Percentiles rank a stretch among this genome's conserved stretches.
These are phyloP conservation scores for Sericinus montela DNA, from an alignment of 2,888 invertebrate genomes.

Conservation along the genomic window DNA sequence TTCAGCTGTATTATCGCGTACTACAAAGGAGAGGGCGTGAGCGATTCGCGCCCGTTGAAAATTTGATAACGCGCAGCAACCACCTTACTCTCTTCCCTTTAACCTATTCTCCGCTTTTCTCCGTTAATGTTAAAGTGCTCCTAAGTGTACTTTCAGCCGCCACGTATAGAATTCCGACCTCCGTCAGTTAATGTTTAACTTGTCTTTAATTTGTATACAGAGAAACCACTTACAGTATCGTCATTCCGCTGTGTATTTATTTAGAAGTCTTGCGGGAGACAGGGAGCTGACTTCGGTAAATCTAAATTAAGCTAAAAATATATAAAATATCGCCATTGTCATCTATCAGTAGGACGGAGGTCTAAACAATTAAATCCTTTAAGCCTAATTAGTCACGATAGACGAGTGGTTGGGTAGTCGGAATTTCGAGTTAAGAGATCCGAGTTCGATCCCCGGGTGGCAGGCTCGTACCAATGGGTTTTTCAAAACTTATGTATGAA, in stretches of 20 bases:
- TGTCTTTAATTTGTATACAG: background rate
- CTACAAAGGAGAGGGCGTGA: constrained; percentile 8
- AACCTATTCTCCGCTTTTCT: background rate
- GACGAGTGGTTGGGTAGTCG: no score
- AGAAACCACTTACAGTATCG: no score
- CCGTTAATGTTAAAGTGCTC: background rate
- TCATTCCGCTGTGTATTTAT: background rate
- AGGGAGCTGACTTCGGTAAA: background rate
- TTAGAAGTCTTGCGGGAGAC: background rate
- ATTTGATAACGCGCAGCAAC: constrained; percentile 7
- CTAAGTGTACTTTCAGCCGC: background rate
- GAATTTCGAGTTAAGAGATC: no score
- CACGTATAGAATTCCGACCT: background rate
- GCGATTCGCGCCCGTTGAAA: constrained; percentile 10
- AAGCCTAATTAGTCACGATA: no score
- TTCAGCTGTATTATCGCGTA: constrained; percentile 5
- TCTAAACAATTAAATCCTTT: no score
- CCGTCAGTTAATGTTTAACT: background rate
- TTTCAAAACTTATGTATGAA: no score
- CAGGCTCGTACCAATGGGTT: no score
- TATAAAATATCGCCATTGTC: no score
- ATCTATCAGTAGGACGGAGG: no score
- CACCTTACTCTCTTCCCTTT: background rate
- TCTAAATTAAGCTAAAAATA: no score
- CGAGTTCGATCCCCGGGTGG: no score